These are phyloP conservation scores for Chymomyza fuscimana DNA, from an alignment of 2,888 invertebrate species.

Conservation along the genomic window DNA sequence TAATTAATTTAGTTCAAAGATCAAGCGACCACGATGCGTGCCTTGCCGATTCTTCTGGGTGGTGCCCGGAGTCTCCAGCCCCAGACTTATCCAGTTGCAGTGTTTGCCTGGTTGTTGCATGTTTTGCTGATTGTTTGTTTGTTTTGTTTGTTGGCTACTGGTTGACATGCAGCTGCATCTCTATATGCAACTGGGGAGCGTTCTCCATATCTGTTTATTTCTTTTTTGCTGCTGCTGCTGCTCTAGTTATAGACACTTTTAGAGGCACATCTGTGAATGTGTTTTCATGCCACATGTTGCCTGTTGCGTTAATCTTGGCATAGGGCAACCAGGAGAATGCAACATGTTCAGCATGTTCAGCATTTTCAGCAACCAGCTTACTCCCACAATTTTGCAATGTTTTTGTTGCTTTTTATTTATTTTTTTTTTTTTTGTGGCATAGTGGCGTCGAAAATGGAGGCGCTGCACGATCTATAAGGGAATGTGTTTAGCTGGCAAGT, in stretches of 20 bases:
- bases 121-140: constrained; percentile 20
- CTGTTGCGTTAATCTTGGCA: background rate
- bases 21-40: constrained; percentile 70
- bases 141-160: background rate
- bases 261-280: background rate
- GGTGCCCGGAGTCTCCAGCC: background rate
- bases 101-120: constrained; percentile 8
- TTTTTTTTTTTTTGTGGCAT: too few species aligned
- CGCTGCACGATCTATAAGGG: background rate
- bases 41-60: constrained; percentile 57
- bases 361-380: background rate
- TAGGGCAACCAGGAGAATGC: background rate
- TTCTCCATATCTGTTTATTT: constrained; percentile 17
- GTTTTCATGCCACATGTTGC: constrained; percentile 1
- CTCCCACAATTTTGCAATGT: background rate
- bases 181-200: constrained; percentile 36
- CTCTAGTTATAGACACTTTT: constrained; percentile 45
- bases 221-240: constrained; percentile 45
- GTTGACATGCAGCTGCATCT: constrained; percentile 46
- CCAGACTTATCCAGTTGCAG: background rate
- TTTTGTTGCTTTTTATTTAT: background rate
- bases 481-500: too few species aligned
- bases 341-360: background rate
- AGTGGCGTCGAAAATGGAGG: background rate
- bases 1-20: constrained; percentile 80